These are phyloP conservation scores for Porites australiensis DNA, from an alignment of 64 coral and sea anemone species.

Conservation along the genomic window DNA sequence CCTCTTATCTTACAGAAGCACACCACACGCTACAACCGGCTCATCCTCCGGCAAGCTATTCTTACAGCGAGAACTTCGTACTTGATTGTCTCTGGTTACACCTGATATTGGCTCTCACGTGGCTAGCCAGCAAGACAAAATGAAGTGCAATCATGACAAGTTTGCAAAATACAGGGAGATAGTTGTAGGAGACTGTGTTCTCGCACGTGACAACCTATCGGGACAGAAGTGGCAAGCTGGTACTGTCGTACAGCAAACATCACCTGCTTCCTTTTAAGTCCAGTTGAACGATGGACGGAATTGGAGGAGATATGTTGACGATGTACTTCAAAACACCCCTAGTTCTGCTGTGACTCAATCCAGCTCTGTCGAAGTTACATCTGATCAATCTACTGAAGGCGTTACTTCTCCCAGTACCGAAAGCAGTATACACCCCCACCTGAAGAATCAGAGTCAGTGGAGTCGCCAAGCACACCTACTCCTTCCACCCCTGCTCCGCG, in stretches of 20 bases:
- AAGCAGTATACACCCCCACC: too few species aligned
- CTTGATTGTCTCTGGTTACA: constrained; percentile 23
- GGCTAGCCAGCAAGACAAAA: constrained; percentile 45
- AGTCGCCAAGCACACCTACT: too few species aligned
- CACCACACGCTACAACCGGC: constrained; percentile 60
- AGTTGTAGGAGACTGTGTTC: constrained; percentile 21
- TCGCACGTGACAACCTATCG: constrained; percentile 16
- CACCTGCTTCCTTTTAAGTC: too few species aligned
- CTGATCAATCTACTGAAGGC: too few species aligned
- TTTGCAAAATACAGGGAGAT: constrained; percentile 47
- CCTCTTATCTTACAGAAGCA: constrained; percentile 57
- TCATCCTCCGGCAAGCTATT: constrained; percentile 50
- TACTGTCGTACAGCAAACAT: background rate
- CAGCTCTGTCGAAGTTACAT: too few species aligned
- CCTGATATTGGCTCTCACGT: background rate
- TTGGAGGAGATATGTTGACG: too few species aligned
- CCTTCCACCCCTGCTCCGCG: too few species aligned
- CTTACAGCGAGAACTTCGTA: constrained; percentile 59
- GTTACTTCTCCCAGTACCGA: too few species aligned
- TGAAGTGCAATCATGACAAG: constrained; percentile 64
- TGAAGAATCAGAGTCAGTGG: too few species aligned
- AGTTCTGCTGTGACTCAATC: too few species aligned
- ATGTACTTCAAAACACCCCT: too few species aligned
- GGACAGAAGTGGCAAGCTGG: constrained; percentile 1
- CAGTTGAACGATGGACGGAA: too few species aligned